phyloP scores from a whole-genome alignment of 2,797 vertebrate genomes.

The Agapornis canus region DNA sequence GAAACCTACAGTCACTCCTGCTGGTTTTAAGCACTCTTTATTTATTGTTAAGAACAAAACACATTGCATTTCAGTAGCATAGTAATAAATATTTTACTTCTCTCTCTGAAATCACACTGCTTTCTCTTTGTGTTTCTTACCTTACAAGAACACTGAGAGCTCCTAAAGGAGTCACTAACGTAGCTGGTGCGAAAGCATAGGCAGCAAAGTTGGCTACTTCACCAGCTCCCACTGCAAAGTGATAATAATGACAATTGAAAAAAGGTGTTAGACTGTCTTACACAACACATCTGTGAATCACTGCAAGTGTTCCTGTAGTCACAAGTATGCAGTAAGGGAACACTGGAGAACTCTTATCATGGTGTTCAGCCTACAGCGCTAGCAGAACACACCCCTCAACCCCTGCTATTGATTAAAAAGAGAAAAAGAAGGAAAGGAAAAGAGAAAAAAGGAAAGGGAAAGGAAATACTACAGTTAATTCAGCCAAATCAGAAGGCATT shows the following conservation, averaged over 20 bases:
- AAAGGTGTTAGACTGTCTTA: neutral
- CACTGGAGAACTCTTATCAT: neutral
- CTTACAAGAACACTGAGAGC: slow-evolving; percentile 98
- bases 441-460: too few relatives aligned
- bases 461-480: neutral
- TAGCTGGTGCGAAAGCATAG: slow-evolving; percentile 97
- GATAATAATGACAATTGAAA: neutral
- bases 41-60: neutral
- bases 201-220: slow-evolving; percentile 98
- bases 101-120: neutral
- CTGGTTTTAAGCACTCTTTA: neutral
- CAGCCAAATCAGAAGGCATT: neutral
- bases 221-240: slow-evolving; percentile 90
- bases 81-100: neutral
- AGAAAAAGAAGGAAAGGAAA: neutral
- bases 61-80: neutral
- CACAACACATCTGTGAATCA: neutral
- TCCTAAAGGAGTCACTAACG: slow-evolving; percentile 94
- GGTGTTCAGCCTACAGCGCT: neutral
- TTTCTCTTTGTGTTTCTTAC: slow-evolving; percentile 74
- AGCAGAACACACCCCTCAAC: neutral
- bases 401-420: neutral
- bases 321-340: neutral
- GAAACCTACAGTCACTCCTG: neutral
- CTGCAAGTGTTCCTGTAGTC: neutral